phyloP scores from a whole-genome alignment of 2,797 vertebrate genomes.

The Sarcoramphus papa region DNA sequence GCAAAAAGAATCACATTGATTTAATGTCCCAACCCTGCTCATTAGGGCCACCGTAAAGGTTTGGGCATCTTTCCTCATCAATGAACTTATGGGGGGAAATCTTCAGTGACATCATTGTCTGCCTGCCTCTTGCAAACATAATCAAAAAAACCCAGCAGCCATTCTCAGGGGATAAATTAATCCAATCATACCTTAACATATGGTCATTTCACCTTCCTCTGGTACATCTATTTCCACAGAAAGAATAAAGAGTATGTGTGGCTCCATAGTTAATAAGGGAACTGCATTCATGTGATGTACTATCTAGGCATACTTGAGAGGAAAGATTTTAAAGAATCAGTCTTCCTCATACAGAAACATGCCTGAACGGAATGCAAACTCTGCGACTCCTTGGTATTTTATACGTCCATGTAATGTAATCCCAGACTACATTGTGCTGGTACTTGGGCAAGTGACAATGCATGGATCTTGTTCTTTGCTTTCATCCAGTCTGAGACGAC shows the following conservation, averaged over 20 bases:
- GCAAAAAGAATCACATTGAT: neutral
- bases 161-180: neutral
- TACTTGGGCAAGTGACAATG: fast-evolving
- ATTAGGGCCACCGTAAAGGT: neutral
- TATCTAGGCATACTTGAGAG: neutral
- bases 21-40: neutral
- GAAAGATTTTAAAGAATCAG: neutral
- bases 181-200: neutral
- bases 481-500: neutral
- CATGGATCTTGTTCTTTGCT: neutral
- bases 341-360: neutral
- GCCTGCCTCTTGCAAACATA: neutral
- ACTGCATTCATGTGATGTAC: neutral
- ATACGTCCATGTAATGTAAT: neutral
- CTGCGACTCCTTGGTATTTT: neutral
- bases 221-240: neutral
- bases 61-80: neutral
- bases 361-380: neutral
- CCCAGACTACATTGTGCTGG: neutral
- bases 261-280: neutral
- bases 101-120: neutral
- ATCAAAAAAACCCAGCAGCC: neutral
- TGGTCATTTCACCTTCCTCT: neutral
- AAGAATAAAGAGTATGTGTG: neutral
- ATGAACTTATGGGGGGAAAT: neutral